Evolutionary conservation across 2,113 vertebrate species (phyloP), one percentile per base, ranked within the genome.

Genomic region (Chamaea fasciata): DNA sequence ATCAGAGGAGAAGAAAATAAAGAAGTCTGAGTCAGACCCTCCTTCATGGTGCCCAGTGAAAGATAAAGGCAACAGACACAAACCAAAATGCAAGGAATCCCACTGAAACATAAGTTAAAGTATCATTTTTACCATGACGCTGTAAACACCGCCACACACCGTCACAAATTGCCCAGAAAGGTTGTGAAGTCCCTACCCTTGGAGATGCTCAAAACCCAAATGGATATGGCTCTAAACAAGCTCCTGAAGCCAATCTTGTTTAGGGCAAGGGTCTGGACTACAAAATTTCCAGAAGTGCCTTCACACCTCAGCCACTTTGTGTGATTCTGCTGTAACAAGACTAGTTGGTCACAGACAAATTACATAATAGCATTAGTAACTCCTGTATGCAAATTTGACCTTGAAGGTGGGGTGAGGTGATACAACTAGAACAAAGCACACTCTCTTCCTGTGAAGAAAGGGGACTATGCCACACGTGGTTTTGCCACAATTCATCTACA

Each of bases 391-490:
- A 70, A 53, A 75, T 63, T 76, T 75, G 33, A 76, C 57, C 57
- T 71, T 76, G 49, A 76, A 79, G 46, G 41, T 77, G 42, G 37
- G 56, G 35, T 75, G 65, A 88, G 37, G 8, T 62, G 55, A 69
- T 82, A 55, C 7, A 41, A 59, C 39, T 39, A 59, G 21, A 30
- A 50, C 18, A 55, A 63, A 94, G 15, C 13, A 47, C 1, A 1
- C 64, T n/a, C 27, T 63, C 50, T 77, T 67, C 18, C 17, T 6
- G 1, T 33, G 47, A 44, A 83, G 44, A 79, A 78, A 68, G 15
- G 15, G 20, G 27, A 27, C 30, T 57, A 10, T 2, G 1, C 5
- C n/a, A 15, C 35, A 17, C 0, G 0, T 26, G 14, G 1, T 59
- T 93, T 78, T 70, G 21, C 62, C 33, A 33, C 23, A 67, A 33